Base-by-base conservation (phyloP, 2,113 vertebrate genomes). In the Callocephalon fimbriatum region DNA sequence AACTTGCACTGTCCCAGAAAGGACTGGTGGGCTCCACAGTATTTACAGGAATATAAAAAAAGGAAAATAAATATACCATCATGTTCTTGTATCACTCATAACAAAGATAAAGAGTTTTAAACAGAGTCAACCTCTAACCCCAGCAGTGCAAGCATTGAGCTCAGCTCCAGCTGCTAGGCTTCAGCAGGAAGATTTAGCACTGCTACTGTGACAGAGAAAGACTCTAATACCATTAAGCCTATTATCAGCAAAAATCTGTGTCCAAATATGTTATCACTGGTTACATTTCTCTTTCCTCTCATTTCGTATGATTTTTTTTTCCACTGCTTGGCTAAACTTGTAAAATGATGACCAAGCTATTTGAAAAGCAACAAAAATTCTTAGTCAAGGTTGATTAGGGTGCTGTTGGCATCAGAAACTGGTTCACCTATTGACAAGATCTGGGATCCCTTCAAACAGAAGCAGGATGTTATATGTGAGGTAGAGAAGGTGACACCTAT, bases 351-450 rank as follows among this genome's bases (percentile, higher is more conserved):
- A 77, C 11, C 5, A 53, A 62, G 2, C 3, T 51, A 26, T 42
- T 20, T 56, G 16, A 56, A 75, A 83, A 73, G 5, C 35, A 45
- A 4, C 0, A 4, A 31, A 59, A 67, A 8, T 4, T 15, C 2
- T 56, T 58, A 29, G 44, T 38, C 47, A 31, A 12, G 12, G 3
- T 18, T 17, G 6, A 37, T 19, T 19, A 18, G 5, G 4, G 5
- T 44, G 18, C 11, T 38, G 16, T 7, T 66, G 51, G 12, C 26
- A 73, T 14, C 32, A 73, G 61, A 61, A 63, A 15, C 7, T 75
- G 22, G 2, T 7, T 65, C 62, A 62, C 4, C 2, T 12, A 3
- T 1, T 17, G n/a, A 11, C 0, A 1, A 53, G 11, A 2, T 12
- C 6, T 56, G 25, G 8, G 3, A 61, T 54, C 5, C 26, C 18